Evolutionary conservation across 1,140 invertebrate genomes (phyloP), one percentile per base, ranked within the genome.

Genomic region (Bombus sibiricus): DNA sequence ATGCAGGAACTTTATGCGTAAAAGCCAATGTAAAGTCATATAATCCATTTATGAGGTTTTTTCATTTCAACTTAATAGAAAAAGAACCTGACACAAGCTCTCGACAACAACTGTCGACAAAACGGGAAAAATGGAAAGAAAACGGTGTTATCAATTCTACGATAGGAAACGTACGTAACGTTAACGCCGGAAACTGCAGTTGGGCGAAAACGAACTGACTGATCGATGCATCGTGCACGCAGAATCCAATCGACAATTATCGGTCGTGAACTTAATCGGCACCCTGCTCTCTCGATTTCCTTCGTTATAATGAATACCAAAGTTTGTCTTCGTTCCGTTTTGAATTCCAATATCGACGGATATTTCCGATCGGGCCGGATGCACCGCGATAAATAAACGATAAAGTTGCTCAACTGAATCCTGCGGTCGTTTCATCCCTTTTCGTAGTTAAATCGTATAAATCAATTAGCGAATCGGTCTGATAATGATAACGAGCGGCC

Each of bases 381-480:
- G 66, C 43, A 57, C 86, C 75, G 80, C 85, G 87, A 92, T 91
- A 92, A 93, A 93, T 91, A 91, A 92, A 88, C 88, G 89, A 90
- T 92, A 92, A 88, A 88, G 86, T 88, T 84, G 82, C n/a, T 80
- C 74, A 57, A 77, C 84, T 83, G 89, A 86, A 88, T 89, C 89
- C 80, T 83, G 83, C 79, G 86, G 76, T 78, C 85, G 83, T 81
- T 91, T 72, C 69, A 82, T 91, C 41, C 71, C 91, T 92, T 92
- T 91, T 81, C 88, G 85, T 37, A 81, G 87, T 91, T 91, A 88
- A 92, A 93, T 93, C 91, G 89, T 90, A 93, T 93, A 92, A 93
- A 93, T 93, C 92, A 93, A 94, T 94, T 94, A 93, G 84, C 77
- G 91, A 74, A 90, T 92, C 84, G 76, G 43, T 59, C 80, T 89